phyloP scores from a whole-genome alignment of 2,888 invertebrate genomes.

The Rhingia rostrata region DNA sequence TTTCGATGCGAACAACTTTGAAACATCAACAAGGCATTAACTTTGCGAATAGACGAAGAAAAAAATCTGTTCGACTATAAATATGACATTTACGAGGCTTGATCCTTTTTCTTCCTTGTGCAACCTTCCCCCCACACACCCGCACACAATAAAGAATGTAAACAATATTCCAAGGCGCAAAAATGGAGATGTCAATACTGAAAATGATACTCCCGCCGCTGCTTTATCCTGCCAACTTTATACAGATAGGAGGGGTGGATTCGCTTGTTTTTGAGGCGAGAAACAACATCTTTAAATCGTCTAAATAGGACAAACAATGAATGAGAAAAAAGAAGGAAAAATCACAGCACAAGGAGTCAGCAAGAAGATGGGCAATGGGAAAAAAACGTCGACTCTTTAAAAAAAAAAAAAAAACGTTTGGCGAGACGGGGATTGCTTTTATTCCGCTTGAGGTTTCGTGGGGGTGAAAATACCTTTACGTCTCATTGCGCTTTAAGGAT shows the following conservation, averaged over 20 bases:
- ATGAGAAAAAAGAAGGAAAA: slow-evolving; percentile 28
- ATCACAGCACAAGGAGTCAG: slow-evolving; percentile 35
- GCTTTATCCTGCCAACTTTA: slow-evolving; percentile 32
- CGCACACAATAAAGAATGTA: slow-evolving; percentile 54
- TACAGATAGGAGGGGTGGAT: slow-evolving; percentile 43
- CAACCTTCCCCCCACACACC: neutral
- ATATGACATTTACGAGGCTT: slow-evolving; percentile 63
- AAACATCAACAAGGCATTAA: slow-evolving; percentile 60
- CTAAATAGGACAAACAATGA: slow-evolving; percentile 69
- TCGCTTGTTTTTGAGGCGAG: slow-evolving; percentile 66
- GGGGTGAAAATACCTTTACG: slow-evolving; percentile 13
- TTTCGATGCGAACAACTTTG: slow-evolving; percentile 19
- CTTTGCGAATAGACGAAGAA: slow-evolving; percentile 1
- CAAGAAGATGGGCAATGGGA: slow-evolving; percentile 38
- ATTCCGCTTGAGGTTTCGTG: slow-evolving; percentile 11
- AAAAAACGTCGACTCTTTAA: neutral
- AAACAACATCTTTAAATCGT: slow-evolving; percentile 73
- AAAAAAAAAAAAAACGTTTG: slow-evolving; percentile 26
- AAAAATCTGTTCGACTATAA: slow-evolving; percentile 45
- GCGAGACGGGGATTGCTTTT: slow-evolving; percentile 23
- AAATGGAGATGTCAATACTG: slow-evolving; percentile 82
- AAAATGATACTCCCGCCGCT: slow-evolving; percentile 76
- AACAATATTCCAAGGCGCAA: slow-evolving; percentile 79
- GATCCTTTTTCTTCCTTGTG: slow-evolving; percentile 4
- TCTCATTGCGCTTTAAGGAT: slow-evolving; percentile 24